Evolutionary conservation across 2,113 vertebrate species (phyloP), one percentile per base, ranked within the genome.

Genomic region (Cyprinodon tularosa): DNA sequence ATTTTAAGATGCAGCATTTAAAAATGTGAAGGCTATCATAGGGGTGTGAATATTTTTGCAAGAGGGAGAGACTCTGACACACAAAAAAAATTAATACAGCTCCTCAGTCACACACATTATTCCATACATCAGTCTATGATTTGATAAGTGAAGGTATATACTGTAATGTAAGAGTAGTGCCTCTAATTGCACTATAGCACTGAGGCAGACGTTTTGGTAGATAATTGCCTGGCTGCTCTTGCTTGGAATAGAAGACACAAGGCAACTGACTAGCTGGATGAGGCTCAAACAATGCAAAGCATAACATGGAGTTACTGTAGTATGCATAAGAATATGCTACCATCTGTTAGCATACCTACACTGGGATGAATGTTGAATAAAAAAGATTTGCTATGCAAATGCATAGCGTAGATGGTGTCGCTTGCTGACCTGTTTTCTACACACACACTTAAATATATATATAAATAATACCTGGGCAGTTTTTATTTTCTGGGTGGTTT

Each of bases 401-500:
- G 74, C 81, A 85, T 64, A 57, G 79, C 39, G 84, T 47, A 57
- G 71, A 78, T 71, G n/a, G 74, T 76, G 84, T 62, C 72, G 70
- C 71, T 81, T 80, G 53, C 72, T 75, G 17, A 64, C 66, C 77
- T 76, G 86, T 82, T 83, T 86, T 88, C 50, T 57, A 20, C 50
- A 88, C 77, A 86, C 81, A 84, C 85, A 29, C 29, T 29, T 29
- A 29, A 29, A 29, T 29, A 86, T 78, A 72, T 86, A 77, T 84
- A 74, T 94, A 96, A 96, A 95, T 29, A 29, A 29, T 98, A 98
- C 97, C 97, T 99, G 96, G 94, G 96, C 95, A 94, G 91, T 94
- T 96, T 96, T 95, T 96, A 97, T 97, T 96, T 96, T 96, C 95
- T 95, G 95, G 96, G 95, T 86, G 81, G 94, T 96, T 94, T 96